A percentile compares a stretch with the other conserved stretches of the same genome.
These are phyloP conservation scores for Grammomys surdaster DNA, from an alignment of 2,113 vertebrate species.

Conservation along the genomic window DNA sequence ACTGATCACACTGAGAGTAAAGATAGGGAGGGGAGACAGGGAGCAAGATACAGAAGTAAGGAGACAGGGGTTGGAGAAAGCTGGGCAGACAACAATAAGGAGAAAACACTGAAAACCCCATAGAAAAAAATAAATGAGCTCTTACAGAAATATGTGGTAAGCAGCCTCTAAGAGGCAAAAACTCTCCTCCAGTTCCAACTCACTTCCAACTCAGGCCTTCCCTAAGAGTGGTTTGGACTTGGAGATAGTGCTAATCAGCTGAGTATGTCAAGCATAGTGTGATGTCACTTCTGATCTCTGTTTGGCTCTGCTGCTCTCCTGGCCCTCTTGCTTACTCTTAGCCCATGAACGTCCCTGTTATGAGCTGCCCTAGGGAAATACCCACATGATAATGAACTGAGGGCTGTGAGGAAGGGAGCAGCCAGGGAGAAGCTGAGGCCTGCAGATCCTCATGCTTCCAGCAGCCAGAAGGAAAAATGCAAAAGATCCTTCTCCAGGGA, in stretches of 20 bases:
- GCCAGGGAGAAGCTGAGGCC: neutral
- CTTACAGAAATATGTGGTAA: neutral
- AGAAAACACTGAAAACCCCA: neutral
- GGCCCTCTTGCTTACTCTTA: neutral
- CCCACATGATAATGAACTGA: neutral
- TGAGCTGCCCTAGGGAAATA: neutral
- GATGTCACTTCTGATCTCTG: constrained; percentile 10
- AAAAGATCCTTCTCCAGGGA: neutral
- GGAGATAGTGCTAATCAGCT: neutral
- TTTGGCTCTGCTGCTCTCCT: neutral
- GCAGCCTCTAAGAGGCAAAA: neutral
- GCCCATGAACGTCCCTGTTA: neutral
- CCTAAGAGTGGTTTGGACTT: neutral
- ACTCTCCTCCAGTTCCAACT: neutral
- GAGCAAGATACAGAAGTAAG: neutral
- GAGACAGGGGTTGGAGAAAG: neutral
- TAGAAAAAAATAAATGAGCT: neutral
- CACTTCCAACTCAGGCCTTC: too few relatives aligned
- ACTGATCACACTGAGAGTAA: neutral
- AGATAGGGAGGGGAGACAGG: neutral
- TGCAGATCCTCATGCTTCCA: neutral
- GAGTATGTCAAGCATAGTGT: neutral
- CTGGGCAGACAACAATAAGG: neutral
- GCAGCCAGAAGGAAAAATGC: neutral
- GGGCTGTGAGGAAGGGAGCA: neutral